phyloP scores from a whole-genome alignment of 2,113 vertebrate species.

The Trochalopteron elliotii region DNA sequence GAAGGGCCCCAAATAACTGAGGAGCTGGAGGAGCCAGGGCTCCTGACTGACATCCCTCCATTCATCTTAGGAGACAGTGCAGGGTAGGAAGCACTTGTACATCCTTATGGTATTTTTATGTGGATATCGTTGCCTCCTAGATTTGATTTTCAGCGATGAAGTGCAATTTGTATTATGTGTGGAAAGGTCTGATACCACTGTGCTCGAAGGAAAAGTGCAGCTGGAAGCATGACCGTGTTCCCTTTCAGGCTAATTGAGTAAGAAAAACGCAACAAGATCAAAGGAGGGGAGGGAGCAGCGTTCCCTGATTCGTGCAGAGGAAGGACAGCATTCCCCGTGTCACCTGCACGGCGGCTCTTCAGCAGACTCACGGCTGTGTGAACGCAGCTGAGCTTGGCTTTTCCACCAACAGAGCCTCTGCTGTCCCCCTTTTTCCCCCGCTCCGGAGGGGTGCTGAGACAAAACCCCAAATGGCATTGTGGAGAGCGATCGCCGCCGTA shows the following conservation, averaged over 20 bases:
- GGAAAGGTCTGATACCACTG: constrained; percentile 25
- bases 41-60: not conserved
- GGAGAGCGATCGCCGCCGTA: not conserved
- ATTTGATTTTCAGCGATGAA: constrained; percentile 57
- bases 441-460: not conserved
- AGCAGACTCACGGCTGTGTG: not conserved
- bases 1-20: not conserved
- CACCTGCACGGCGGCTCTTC: not conserved
- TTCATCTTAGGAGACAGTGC: not conserved
- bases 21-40: not conserved
- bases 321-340: not conserved
- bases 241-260: constrained; percentile 25
- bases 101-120: not conserved
- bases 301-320: not conserved
- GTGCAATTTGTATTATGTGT: constrained; percentile 10
- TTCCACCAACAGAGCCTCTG: not conserved
- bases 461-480: constrained; percentile 4
- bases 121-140: not conserved
- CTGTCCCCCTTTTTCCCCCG: not conserved
- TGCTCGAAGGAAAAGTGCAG: not conserved
- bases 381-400: not conserved
- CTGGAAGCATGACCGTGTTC: not conserved
- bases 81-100: not conserved
- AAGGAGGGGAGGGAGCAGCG: not conserved
- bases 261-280: not conserved